These are phyloP conservation scores for Kryptolebias marmoratus DNA, from an alignment of 2,113 vertebrate genomes.

Conservation along the genomic window DNA sequence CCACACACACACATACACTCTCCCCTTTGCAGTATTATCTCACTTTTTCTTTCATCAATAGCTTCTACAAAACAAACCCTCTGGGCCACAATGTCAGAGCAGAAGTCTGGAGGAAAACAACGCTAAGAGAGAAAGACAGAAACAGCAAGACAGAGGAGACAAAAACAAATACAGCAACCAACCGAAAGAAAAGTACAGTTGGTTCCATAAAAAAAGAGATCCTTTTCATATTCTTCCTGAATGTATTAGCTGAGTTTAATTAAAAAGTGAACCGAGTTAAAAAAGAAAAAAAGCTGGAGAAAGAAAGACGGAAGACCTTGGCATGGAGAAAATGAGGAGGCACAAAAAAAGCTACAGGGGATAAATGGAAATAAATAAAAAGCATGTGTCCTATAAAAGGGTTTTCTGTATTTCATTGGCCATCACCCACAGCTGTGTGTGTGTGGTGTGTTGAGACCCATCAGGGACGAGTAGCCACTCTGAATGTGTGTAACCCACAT, in stretches of 20 bases:
- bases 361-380: slow-evolving; percentile 73
- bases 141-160: not conserved
- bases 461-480: slow-evolving; percentile 63
- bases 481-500: slow-evolving; percentile 78
- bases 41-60: slow-evolving; percentile 32
- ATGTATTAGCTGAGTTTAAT: slow-evolving; percentile 34
- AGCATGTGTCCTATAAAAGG: slow-evolving; percentile 70
- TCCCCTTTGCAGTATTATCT: slow-evolving; percentile 4
- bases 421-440: slow-evolving; percentile 58
- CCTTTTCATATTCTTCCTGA: slow-evolving; percentile 32
- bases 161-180: slow-evolving; percentile 33
- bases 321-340: not conserved
- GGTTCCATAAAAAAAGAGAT: slow-evolving; percentile 33
- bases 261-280: slow-evolving; percentile 9
- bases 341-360: slow-evolving; percentile 32
- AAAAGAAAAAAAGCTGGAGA: slow-evolving; percentile 22
- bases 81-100: slow-evolving; percentile 35
- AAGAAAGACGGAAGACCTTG: slow-evolving; percentile 3
- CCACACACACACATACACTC: slow-evolving; percentile 29
- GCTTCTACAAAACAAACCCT: slow-evolving; percentile 41
- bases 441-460: slow-evolving; percentile 52
- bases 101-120: slow-evolving; percentile 5
- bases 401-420: slow-evolving; percentile 69
- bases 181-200: slow-evolving; percentile 22
- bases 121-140: not conserved